Percentiles rank a stretch among this genome's conserved stretches.
phyloP scores from a whole-genome alignment of 1,140 invertebrate genomes.

The Phocides pigmalion region DNA sequence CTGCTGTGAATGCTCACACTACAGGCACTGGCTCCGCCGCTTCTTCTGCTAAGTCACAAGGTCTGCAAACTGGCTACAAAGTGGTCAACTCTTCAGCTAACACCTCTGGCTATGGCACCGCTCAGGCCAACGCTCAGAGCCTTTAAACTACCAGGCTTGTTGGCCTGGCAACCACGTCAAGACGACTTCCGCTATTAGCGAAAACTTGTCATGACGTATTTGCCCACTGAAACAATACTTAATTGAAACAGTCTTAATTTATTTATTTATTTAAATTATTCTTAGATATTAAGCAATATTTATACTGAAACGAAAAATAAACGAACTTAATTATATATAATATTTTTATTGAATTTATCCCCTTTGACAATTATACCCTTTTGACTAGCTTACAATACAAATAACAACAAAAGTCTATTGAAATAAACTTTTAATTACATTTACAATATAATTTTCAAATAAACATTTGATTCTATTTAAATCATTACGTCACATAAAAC shows the following conservation, averaged over 20 bases:
- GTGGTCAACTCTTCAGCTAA: conserved; percentile 64
- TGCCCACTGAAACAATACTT: conserved; percentile 48
- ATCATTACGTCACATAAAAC: too few relatives aligned
- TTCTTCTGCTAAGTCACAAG: conserved; percentile 57
- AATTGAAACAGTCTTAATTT: conserved; percentile 44
- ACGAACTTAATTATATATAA: conserved; percentile 7
- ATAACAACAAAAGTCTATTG: too few relatives aligned
- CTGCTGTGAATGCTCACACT: conserved; percentile 56
- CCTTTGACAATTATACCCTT: too few relatives aligned
- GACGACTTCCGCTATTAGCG: conserved; percentile 54
- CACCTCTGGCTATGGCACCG: conserved; percentile 55
- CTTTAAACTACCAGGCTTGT: conserved; percentile 36
- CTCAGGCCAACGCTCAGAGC: conserved; percentile 60
- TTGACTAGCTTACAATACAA: too few relatives aligned
- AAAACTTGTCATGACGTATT: conserved; percentile 75
- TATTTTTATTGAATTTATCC: neutral
- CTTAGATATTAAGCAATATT: conserved; percentile 4
- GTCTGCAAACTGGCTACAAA: conserved; percentile 55
- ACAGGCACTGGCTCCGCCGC: conserved; percentile 56
- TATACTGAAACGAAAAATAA: conserved; percentile 25
- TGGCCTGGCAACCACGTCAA: conserved; percentile 64
- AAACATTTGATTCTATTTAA: too few relatives aligned
- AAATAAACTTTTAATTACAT: too few relatives aligned
- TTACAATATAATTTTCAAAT: too few relatives aligned
- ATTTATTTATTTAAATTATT: conserved; percentile 59